Conservation (phyloP, 1,140 invertebrate genomes). For the Yoshiicerus persimilis region DNA sequence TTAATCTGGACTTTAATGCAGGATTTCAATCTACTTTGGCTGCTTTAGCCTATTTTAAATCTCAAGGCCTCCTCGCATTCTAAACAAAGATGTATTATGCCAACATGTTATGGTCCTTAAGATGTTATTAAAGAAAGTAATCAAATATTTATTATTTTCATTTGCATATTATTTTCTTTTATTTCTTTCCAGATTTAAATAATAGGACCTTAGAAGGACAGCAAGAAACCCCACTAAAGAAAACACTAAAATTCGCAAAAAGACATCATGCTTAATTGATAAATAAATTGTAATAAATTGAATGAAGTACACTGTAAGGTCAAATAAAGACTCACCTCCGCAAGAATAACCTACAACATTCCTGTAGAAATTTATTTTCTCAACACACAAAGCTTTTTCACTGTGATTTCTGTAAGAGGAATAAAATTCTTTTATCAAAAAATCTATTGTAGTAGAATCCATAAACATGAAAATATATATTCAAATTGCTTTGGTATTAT, state of each 20-base stretch:
- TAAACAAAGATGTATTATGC: background rate
- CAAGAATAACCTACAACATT: slow-evolving; percentile 27
- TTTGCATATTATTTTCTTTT: background rate
- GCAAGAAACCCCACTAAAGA: background rate
- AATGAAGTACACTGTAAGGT: background rate
- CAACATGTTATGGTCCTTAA: background rate
- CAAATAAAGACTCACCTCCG: no score
- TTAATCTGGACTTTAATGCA: slow-evolving; percentile 62
- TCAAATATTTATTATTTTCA: background rate
- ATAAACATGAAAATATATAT: no score
- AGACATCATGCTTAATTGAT: background rate
- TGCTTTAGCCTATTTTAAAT: slow-evolving; percentile 54
- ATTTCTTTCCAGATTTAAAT: background rate
- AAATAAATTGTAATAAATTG: background rate
- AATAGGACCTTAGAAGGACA: background rate
- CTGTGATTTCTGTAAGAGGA: background rate
- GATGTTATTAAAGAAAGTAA: background rate
- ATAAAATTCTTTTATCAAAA: no score
- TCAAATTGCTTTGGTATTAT: no score
- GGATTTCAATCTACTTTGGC: slow-evolving; percentile 58
- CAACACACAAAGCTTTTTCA: background rate
- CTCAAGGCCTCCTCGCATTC: slow-evolving; percentile 64
- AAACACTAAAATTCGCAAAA: background rate
- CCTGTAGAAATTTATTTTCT: background rate
- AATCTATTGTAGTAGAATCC: no score